Base-by-base conservation (phyloP, 2,888 invertebrate species). In the Charanyca ferruginea region DNA sequence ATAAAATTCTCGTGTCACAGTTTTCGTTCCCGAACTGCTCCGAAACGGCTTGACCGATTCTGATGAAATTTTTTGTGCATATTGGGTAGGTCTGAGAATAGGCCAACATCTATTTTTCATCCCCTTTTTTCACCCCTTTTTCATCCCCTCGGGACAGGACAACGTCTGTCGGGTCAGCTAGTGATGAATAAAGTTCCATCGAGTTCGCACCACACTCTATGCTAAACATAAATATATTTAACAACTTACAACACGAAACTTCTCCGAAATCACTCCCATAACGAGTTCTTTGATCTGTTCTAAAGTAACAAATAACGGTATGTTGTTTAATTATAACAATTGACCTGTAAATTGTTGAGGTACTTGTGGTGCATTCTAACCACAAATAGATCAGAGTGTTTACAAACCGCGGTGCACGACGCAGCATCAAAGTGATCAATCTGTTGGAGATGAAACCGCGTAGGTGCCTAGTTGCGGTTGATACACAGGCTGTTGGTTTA, bases 291-390 rank as follows among this genome's bases (percentile, higher is more conserved):
- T 81, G 73, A 81, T 81, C 66, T 51, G 28, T 35, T 66, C 32
- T 32, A 32, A 79, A 51, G 52, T 66, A 54, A 23, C 44, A 25
- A 60, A 47, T 80, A 80, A 72, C 80, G 59, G 78, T 68, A 60
- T 58, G 71, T 71, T 22, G 61, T 54, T 61, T 77, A 80, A 71
- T 71, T 61, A 59, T 38, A 66, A 13, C 71, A 41, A 66, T 71
- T 77, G 53, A 64, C 64, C 61, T 75, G 80, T 79, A 51, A 75
- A 59, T 45, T 75, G 79, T 47, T 79, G 76, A 62, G 80, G 69
- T 68, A 5, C 13, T 38, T 16, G 38, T 9, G 32, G 22, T 32
- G 32, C 51, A 42, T n/a, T n/a, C n/a, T n/a, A n/a, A 35, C 79
- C 59, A 47, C 75, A 49, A 62, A 79, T 74, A 66, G 79, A 59